Conservation (phyloP, 2,888 invertebrate genomes). For the Chirona hameri region DNA sequence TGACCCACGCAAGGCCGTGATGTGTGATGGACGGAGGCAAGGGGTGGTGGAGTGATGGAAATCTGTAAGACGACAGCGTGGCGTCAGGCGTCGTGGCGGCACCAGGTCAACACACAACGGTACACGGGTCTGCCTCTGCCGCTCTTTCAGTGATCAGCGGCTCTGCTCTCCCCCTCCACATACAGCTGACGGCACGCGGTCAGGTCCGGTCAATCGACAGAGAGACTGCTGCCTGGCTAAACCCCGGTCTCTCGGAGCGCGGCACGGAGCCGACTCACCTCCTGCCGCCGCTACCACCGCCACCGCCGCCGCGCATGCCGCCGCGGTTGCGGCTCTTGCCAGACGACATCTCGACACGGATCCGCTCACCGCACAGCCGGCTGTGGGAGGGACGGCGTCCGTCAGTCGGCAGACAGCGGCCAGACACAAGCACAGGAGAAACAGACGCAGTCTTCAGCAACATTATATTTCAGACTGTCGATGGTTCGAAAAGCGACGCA, state of each 20-base stretch:
- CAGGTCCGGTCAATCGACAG: too few species aligned
- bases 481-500: background rate
- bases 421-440: too few species aligned
- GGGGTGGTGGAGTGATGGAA: background rate
- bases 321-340: conserved; percentile 73
- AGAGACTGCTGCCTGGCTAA: too few species aligned
- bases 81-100: background rate
- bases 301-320: conserved; percentile 49
- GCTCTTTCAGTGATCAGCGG: too few species aligned
- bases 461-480: too few species aligned
- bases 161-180: too few species aligned
- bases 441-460: too few species aligned
- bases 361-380: conserved; percentile 81
- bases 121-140: too few species aligned
- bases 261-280: background rate
- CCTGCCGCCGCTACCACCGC: background rate
- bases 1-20: conserved; percentile 30
- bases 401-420: too few species aligned
- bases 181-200: background rate
- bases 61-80: background rate
- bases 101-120: background rate
- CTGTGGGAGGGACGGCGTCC: conserved; percentile 49
- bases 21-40: background rate
- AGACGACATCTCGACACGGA: conserved; percentile 89
- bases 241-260: background rate